Conservation (phyloP, 2,797 vertebrate species). For the Phoebastria nigripes region DNA sequence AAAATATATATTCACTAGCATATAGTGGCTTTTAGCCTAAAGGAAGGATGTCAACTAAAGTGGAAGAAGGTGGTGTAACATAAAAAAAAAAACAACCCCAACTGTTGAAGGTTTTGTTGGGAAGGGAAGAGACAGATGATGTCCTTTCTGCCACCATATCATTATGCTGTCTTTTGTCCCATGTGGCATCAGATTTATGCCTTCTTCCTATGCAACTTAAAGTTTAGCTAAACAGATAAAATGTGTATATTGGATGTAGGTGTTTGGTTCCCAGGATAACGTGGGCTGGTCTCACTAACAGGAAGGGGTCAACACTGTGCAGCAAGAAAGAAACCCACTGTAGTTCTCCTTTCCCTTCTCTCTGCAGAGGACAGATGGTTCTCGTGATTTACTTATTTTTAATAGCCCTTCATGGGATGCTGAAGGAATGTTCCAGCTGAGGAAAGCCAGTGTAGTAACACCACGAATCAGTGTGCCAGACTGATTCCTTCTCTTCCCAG, state of each 20-base stretch:
- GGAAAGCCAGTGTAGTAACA: constrained; percentile 38
- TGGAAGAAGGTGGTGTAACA: neutral
- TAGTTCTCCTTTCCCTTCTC: neutral
- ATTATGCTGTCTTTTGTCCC: neutral
- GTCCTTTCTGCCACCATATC: neutral
- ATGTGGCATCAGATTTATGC: neutral
- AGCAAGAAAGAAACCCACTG: neutral
- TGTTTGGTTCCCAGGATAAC: neutral
- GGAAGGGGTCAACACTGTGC: neutral
- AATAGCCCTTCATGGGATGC: constrained; percentile 48
- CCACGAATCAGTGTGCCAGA: constrained; percentile 37
- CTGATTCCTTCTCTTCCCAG: neutral
- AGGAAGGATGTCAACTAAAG: neutral
- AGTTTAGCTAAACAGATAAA: neutral
- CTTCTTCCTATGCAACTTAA: neutral
- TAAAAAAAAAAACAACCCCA: neutral
- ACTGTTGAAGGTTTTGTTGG: neutral
- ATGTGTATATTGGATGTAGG: neutral
- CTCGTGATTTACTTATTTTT: constrained; percentile 34
- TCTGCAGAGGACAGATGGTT: constrained; percentile 44
- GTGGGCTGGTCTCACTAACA: neutral
- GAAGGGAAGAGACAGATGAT: neutral
- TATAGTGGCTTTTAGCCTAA: neutral
- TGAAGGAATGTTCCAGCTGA: constrained; percentile 60
- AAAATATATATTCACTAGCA: neutral